Conservation (phyloP, 1,140 invertebrate genomes). For the Papilio helenus region DNA sequence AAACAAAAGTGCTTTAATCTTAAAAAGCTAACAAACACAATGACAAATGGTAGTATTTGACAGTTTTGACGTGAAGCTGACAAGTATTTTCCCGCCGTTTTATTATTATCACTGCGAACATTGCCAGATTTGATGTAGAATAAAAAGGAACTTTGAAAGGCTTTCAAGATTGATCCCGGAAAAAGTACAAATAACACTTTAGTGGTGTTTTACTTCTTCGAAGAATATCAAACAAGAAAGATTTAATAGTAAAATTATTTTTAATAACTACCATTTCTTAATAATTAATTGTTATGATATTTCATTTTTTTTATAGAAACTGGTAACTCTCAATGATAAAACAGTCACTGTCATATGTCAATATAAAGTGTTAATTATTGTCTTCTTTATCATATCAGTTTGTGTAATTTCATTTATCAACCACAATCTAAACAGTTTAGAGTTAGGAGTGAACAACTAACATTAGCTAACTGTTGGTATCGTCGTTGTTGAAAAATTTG, state of each 20-base stretch:
- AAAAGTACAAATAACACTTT: too few relatives aligned
- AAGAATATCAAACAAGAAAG: too few relatives aligned
- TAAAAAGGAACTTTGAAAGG: neutral
- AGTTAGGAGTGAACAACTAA: neutral
- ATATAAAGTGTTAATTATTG: slow-evolving; percentile 14
- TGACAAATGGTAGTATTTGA: neutral
- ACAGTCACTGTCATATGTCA: neutral
- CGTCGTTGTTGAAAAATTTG: neutral
- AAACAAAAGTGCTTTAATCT: neutral
- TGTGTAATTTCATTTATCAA: slow-evolving; percentile 2
- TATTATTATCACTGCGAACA: neutral
- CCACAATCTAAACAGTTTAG: neutral
- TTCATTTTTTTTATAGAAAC: neutral
- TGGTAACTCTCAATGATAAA: neutral
- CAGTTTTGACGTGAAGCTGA: slow-evolving; percentile 2
- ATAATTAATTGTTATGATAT: neutral
- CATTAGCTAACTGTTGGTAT: neutral
- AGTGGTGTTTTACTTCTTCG: too few relatives aligned
- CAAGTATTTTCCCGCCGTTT: slow-evolving; percentile 23
- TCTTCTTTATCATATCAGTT: slow-evolving; percentile 19
- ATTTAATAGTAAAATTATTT: too few relatives aligned
- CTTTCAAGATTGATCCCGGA: neutral
- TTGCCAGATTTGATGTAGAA: too few relatives aligned
- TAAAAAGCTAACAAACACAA: neutral
- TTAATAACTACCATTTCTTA: too few relatives aligned